Base-by-base conservation (phyloP, 2,797 vertebrate genomes). In the Chelonia mydas region DNA sequence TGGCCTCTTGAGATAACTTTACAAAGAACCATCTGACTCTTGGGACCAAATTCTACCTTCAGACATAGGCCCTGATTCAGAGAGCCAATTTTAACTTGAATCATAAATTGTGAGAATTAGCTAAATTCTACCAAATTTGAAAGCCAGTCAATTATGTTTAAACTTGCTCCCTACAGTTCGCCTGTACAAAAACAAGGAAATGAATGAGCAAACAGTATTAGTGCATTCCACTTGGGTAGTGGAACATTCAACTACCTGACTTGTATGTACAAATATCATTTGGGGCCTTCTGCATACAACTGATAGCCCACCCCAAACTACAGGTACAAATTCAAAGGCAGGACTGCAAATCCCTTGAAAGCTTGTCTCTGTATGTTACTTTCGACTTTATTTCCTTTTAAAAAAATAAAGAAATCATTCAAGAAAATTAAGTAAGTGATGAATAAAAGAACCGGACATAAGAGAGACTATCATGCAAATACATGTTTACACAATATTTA, bases 121-220 rank as follows among this genome's bases (percentile, higher is more conserved):
- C 7, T 28, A 77, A 49, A 77, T 77, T 77, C 74, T 49, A 49
- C 13, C 74, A 77, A 77, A 77, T 77, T 93, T 90, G 89, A 96
- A 93, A 93, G 86, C 45, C 89, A 89, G 65, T 61, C 92, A 90
- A 84, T 61, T 90, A 82, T 31, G 94, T 97, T 54, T 84, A 96
- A 87, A 95, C 92, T 96, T 95, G 59, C 82, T 96, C 95, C 84
- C 90, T 83, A 84, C 59, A 94, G 84, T 92, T 94, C 82, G 86
- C 90, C 87, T 88, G 59, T 78, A 49, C 4, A 21, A 78, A 93
- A 88, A 94, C 86, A 59, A 78, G 92, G 82, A 95, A 91, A 90
- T 53, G 82, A 72, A 51, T 86, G 72, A 97, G 89, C 92, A 93
- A 96, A 65, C 86, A 81, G 59, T 91, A 95, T 84, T 65, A 96